phyloP scores from a whole-genome alignment of 2,888 invertebrate species.

The Hydraecia micacea region DNA sequence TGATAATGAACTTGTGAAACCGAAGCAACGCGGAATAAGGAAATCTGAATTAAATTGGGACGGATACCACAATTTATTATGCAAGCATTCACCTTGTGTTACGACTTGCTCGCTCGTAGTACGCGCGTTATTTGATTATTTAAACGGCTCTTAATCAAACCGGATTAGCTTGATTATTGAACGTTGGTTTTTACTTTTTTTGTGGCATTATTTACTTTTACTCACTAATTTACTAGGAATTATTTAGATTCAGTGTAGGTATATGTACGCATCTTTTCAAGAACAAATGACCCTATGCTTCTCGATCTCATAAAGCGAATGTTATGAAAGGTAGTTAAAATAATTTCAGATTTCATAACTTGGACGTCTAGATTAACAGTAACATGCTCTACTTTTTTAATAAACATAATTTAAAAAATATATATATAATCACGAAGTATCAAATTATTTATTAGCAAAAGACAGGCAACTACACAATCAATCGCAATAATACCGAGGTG shows the following conservation, averaged over 20 bases:
- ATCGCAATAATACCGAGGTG: conserved; percentile 50
- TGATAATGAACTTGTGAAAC: conserved; percentile 46
- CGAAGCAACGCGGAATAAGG: conserved; percentile 70
- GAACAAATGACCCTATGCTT: neutral
- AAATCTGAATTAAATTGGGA: conserved; percentile 69
- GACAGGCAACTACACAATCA: conserved; percentile 44
- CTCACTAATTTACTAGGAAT: neutral
- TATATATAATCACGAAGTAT: neutral
- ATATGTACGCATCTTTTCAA: neutral
- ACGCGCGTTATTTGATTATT: conserved; percentile 48
- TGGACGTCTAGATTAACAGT: neutral
- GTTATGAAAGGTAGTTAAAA: neutral
- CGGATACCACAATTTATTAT: conserved; percentile 65
- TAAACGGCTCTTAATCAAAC: conserved; percentile 33
- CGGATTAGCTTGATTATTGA: conserved; percentile 39
- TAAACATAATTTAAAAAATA: neutral
- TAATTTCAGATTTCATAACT: neutral
- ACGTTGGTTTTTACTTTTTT: conserved; percentile 15
- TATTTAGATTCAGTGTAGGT: neutral
- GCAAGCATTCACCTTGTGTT: conserved; percentile 69
- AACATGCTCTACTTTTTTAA: neutral
- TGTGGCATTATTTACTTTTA: conserved; percentile 16
- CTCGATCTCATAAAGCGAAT: neutral
- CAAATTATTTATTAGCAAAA: conserved; percentile 12
- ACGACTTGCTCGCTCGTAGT: conserved; percentile 62